These are phyloP conservation scores for Lapara coniferarum DNA, from an alignment of 2,888 invertebrate species.

Conservation along the genomic window DNA sequence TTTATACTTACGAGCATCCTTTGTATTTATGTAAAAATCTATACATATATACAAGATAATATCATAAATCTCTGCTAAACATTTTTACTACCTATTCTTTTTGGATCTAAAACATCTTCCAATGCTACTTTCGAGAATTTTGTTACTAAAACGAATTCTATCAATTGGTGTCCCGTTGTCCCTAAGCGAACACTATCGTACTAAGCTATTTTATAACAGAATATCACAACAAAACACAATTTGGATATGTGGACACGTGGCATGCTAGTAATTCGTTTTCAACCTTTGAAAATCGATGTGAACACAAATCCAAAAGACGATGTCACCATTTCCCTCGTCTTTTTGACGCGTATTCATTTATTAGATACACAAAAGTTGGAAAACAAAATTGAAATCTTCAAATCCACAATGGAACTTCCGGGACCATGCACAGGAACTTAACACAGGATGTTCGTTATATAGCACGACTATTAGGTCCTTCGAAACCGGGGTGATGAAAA, in stretches of 20 bases:
- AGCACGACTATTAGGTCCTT: constrained; percentile 39
- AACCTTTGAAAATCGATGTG: too few species aligned
- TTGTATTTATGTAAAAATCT: constrained; percentile 1
- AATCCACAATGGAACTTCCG: constrained; percentile 11
- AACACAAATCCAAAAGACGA: too few species aligned
- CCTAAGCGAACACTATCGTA: not conserved
- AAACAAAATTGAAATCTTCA: not conserved
- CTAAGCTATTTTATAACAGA: constrained; percentile 1
- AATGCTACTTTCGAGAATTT: constrained; percentile 6
- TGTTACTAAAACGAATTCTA: not conserved
- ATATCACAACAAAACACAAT: constrained; percentile 22
- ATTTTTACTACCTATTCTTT: not conserved
- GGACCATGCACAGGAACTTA: constrained; percentile 58
- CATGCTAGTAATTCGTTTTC: not conserved
- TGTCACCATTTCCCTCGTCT: too few species aligned
- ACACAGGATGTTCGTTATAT: constrained; percentile 38
- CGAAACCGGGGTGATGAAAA: constrained; percentile 29
- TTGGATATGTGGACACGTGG: not conserved
- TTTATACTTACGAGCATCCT: constrained; percentile 30
- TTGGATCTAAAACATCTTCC: not conserved
- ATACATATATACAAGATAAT: not conserved
- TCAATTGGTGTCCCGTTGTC: not conserved
- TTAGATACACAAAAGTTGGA: too few species aligned
- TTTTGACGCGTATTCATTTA: too few species aligned
- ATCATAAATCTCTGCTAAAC: not conserved